phyloP scores from a whole-genome alignment of 2,888 invertebrate species.

The Rotaria macrura region DNA sequence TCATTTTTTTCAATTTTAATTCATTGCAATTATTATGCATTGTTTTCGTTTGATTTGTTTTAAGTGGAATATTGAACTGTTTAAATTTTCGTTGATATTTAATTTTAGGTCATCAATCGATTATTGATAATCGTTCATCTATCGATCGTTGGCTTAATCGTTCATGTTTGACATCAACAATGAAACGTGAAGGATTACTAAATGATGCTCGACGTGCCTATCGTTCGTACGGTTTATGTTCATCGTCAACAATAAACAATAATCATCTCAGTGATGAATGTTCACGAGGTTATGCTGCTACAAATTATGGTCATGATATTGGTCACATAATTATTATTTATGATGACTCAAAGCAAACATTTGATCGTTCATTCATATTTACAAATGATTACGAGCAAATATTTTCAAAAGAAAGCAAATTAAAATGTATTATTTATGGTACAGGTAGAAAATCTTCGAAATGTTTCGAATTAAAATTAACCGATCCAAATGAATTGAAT shows the following conservation, averaged over 20 bases:
- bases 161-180: not conserved
- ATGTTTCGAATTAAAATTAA: not conserved
- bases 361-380: not conserved
- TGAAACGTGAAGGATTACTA: not conserved
- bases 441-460: slow-evolving; percentile 1
- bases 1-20: too few species aligned
- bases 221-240: not conserved
- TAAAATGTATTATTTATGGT: not conserved
- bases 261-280: not conserved
- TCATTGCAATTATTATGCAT: too few species aligned
- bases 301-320: not conserved
- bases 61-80: too few species aligned
- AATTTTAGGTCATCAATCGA: not conserved
- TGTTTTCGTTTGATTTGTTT: too few species aligned
- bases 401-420: not conserved
- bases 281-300: not conserved
- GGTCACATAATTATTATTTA: not conserved
- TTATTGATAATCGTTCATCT: not conserved
- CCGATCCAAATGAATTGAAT: not conserved
- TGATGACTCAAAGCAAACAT: not conserved
- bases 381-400: not conserved
- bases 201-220: not conserved
- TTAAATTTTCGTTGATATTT: not conserved
- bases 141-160: slow-evolving; percentile 14
- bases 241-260: too few species aligned